These are phyloP conservation scores for Spondyliosoma cantharus DNA, from an alignment of 2,797 vertebrate species.

Conservation along the genomic window DNA sequence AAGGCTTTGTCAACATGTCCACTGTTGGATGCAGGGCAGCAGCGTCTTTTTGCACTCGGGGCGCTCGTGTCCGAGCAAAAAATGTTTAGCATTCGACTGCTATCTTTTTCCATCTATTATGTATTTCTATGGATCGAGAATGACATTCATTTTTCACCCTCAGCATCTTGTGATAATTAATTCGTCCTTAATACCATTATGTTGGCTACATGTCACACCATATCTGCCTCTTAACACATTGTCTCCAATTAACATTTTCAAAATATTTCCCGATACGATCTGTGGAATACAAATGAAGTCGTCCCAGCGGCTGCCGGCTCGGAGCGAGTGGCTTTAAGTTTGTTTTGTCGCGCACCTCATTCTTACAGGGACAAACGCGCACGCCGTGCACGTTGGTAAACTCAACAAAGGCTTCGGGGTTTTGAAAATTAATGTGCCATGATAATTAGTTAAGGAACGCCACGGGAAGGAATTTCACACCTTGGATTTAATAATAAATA, in stretches of 20 bases:
- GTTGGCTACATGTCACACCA: conserved; percentile 75
- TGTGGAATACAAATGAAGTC: conserved; percentile 80
- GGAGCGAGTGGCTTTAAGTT: conserved; percentile 63
- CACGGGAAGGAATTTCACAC: conserved; percentile 80
- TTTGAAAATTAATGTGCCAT: conserved; percentile 80
- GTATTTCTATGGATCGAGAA: conserved; percentile 65
- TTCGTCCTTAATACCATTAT: conserved; percentile 73
- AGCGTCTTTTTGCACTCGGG: conserved; percentile 54
- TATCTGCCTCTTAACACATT: conserved; percentile 78
- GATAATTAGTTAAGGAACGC: conserved; percentile 83
- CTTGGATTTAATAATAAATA: conserved; percentile 81
- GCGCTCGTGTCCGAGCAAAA: conserved; percentile 47
- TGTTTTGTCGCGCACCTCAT: conserved; percentile 72
- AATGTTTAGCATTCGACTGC: conserved; percentile 58
- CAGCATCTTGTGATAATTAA: conserved; percentile 71
- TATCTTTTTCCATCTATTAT: conserved; percentile 58
- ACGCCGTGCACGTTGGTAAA: conserved; percentile 72
- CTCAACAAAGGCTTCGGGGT: conserved; percentile 75
- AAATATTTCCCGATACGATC: conserved; percentile 80
- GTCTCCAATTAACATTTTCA: conserved; percentile 79
- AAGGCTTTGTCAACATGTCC: conserved; percentile 83
- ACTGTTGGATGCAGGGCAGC: conserved; percentile 67
- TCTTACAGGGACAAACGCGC: conserved; percentile 68
- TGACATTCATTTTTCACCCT: conserved; percentile 64
- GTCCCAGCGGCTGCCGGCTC: conserved; percentile 68